Percentiles rank a stretch among this genome's conserved stretches.
Evolutionary conservation across 2,888 invertebrate genomes (phyloP).

Genomic region (Laspeyria flexula): DNA sequence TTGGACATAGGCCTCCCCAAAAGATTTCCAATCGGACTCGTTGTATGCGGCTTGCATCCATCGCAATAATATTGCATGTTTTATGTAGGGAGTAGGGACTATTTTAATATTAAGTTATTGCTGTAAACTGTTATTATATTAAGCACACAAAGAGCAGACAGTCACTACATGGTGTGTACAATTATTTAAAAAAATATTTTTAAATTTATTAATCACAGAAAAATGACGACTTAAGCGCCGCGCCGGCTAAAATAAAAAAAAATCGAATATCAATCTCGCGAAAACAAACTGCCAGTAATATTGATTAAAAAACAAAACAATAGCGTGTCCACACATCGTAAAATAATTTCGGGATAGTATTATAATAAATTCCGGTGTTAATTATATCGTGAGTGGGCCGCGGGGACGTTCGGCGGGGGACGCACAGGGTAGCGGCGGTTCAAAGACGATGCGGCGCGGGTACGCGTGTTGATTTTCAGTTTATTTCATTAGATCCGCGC

Average conservation of each 20-base stretch:
- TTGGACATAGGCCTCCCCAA: too few species aligned
- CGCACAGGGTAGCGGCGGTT: constrained; percentile 47
- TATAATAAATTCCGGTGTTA: constrained; percentile 79
- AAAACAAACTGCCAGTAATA: constrained; percentile 45
- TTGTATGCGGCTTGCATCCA: too few species aligned
- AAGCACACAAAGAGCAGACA: too few species aligned
- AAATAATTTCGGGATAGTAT: constrained; percentile 58
- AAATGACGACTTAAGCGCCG: constrained; percentile 15
- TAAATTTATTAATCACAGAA: too few species aligned
- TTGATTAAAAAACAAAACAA: constrained; percentile 57
- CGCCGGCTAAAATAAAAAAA: constrained; percentile 20
- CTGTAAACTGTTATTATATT: too few species aligned
- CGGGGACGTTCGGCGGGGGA: too few species aligned
- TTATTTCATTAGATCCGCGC: constrained; percentile 85
- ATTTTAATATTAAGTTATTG: too few species aligned
- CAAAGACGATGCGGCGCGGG: constrained; percentile 56
- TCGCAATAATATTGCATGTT: too few species aligned
- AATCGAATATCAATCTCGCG: constrained; percentile 33
- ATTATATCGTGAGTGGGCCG: constrained; percentile 74
- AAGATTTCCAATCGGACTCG: too few species aligned
- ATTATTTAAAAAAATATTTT: too few species aligned
- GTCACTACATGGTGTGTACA: too few species aligned
- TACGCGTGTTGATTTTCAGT: constrained; percentile 85
- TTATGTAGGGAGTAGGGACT: too few species aligned
- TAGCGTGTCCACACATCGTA: constrained; percentile 67